phyloP scores from a whole-genome alignment of 2,113 vertebrate species.

The Talpa occidentalis region DNA sequence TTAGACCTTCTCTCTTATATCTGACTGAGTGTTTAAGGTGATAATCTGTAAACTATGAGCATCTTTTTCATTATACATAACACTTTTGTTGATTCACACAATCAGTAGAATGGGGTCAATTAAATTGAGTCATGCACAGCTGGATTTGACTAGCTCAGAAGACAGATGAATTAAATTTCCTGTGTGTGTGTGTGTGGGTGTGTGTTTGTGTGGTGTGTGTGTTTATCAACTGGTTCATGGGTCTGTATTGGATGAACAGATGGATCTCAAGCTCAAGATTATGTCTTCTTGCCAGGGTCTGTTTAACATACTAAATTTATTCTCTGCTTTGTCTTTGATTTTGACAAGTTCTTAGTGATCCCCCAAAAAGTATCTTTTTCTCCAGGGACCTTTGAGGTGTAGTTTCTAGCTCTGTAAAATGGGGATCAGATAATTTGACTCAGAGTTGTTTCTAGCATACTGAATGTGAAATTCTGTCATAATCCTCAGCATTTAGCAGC shows the following conservation, averaged over 20 bases:
- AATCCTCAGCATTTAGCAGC: neutral
- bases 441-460: neutral
- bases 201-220: neutral
- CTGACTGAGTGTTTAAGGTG: neutral
- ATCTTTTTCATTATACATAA: neutral
- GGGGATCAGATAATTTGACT: neutral
- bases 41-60: neutral
- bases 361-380: neutral
- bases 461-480: neutral
- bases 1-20: neutral
- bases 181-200: neutral
- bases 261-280: neutral
- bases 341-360: conserved; percentile 34
- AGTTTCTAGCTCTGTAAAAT: conserved; percentile 30
- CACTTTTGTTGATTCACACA: conserved; percentile 9
- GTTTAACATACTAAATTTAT: neutral
- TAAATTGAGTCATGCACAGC: neutral
- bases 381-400: neutral
- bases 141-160: neutral
- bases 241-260: neutral
- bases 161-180: neutral
- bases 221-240: neutral
- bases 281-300: neutral
- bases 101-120: neutral
- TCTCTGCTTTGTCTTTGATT: conserved; percentile 26